Evolutionary conservation across 2,797 vertebrate species (phyloP).

Genomic region (Cuniculus paca): DNA sequence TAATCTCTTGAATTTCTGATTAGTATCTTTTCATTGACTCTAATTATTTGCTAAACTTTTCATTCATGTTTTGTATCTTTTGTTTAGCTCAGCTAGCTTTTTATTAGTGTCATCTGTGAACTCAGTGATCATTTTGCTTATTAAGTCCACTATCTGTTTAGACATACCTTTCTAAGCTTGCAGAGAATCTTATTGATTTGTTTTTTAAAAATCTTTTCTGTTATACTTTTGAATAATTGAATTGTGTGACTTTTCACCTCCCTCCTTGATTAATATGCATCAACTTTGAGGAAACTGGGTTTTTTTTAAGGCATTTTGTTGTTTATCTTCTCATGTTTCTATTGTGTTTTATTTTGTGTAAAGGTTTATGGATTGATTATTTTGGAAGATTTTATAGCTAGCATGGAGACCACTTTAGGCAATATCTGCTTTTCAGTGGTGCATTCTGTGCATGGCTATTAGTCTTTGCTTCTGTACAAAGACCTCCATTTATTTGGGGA

Average conservation of each 20-base stretch:
- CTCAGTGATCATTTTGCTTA: not conserved
- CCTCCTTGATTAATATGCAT: not conserved
- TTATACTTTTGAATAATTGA: not conserved
- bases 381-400: not conserved
- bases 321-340: not conserved
- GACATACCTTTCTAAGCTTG: not conserved
- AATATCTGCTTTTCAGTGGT: not conserved
- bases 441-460: not conserved
- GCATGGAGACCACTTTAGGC: not conserved
- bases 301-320: not conserved
- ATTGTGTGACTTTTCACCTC: not conserved
- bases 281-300: not conserved
- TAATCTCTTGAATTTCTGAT: not conserved
- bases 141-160: not conserved
- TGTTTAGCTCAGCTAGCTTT: not conserved
- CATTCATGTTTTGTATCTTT: not conserved
- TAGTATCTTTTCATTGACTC: not conserved
- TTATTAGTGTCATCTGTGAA: not conserved
- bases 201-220: not conserved
- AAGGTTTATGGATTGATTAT: not conserved
- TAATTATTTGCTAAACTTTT: not conserved
- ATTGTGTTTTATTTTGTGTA: not conserved
- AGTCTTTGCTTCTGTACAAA: not conserved
- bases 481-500: not conserved
- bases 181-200: not conserved